Evolutionary conservation across 1,140 invertebrate species (phyloP), one percentile per base, ranked within the genome.

Genomic region (Drosophila oshimai): DNA sequence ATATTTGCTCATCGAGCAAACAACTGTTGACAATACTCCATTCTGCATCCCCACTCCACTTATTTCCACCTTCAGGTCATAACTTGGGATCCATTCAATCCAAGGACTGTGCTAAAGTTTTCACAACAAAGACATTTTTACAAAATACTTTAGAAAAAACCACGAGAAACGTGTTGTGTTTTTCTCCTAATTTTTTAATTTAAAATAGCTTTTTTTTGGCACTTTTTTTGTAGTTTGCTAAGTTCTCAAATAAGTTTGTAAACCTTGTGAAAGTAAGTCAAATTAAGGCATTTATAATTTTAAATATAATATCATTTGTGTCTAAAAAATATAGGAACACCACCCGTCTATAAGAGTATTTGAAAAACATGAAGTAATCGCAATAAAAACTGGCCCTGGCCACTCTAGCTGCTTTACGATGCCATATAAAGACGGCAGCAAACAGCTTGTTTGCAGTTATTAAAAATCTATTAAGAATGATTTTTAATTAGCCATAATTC

Each of bases 401-500:
- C 7, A 15, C 24, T 12, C 10, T n/a, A 31, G 17, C 36, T 18
- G 20, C 36, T 46, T 71, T 39, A 74, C 60, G 36, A 62, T 41
- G 55, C 45, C 57, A 42, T 57, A 71, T 50, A 26, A 44, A 47
- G 26, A 22, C 34, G 49, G 42, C 64, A 64, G 24, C 39, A 55
- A 57, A 65, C 58, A 62, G 55, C 24, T 39, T 33, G 54, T 69
- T 79, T 61, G 62, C 44, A 42, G 58, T 36, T 36, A 45, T 74
- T 67, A 51, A 72, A 71, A 81, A 36, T 68, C 58, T 75, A 80
- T 80, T 81, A 47, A 47, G 31, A 61, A 51, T 39, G 39, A 53
- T 69, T 76, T 80, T 57, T 68, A 80, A 83, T 80, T 76, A 58
- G 54, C 67, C 78, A 76, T 68, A 72, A 72, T 72, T 76, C 54